These are phyloP conservation scores for Astreopora myriophthalma DNA, from an alignment of 64 coral and sea anemone species.

Conservation along the genomic window DNA sequence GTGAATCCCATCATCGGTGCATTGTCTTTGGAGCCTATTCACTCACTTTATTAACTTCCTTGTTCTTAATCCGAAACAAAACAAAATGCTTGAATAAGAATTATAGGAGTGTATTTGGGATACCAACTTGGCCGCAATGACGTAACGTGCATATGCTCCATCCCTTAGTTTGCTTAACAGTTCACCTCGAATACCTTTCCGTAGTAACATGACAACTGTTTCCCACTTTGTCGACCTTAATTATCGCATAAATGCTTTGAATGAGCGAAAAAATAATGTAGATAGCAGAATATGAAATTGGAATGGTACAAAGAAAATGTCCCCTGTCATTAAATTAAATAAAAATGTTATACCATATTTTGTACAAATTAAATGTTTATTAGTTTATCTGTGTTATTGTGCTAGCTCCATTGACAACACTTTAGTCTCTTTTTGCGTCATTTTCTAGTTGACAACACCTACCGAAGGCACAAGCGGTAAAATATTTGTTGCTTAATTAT, in stretches of 20 bases:
- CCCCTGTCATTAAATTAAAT: not conserved
- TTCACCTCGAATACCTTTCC: not conserved
- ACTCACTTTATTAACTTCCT: too few species aligned
- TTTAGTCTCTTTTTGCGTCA: too few species aligned
- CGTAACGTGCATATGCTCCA: not conserved
- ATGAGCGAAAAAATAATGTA: conserved; percentile 14
- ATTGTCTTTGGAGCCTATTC: too few species aligned
- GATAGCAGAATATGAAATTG: conserved; percentile 4
- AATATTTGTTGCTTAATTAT: too few species aligned
- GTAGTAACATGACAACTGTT: too few species aligned
- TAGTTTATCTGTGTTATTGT: not conserved
- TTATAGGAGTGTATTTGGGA: too few species aligned
- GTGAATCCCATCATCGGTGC: too few species aligned
- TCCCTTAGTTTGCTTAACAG: not conserved
- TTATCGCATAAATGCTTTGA: not conserved
- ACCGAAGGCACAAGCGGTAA: too few species aligned
- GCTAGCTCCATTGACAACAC: not conserved
- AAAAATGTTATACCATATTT: conserved; percentile 3
- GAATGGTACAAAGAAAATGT: not conserved
- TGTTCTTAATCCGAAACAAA: too few species aligned
- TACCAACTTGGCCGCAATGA: too few species aligned
- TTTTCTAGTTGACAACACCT: too few species aligned
- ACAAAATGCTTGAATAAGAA: too few species aligned
- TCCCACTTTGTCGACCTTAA: not conserved
- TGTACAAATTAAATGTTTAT: conserved; percentile 20